phyloP scores from a whole-genome alignment of 53 echinoderm and acorn worm genomes.

The Paelopatides confundens region DNA sequence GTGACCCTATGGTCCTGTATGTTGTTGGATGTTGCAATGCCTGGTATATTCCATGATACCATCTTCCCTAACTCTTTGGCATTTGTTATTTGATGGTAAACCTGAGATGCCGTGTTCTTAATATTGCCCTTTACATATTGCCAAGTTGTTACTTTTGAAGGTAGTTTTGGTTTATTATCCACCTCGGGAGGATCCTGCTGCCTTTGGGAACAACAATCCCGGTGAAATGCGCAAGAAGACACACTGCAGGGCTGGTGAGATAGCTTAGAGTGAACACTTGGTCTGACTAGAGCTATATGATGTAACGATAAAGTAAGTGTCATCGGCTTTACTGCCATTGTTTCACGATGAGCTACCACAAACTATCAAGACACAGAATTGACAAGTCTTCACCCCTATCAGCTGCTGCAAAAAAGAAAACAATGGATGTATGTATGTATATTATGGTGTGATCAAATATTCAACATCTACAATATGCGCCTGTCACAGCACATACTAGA shows the following conservation, averaged over 20 bases:
- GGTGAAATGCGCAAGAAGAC: background rate
- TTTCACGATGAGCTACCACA: too few relatives aligned
- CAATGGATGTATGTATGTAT: too few relatives aligned
- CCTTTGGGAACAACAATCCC: background rate
- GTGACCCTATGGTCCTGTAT: background rate
- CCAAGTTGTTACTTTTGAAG: background rate
- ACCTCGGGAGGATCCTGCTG: background rate
- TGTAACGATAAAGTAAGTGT: background rate
- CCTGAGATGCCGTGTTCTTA: background rate
- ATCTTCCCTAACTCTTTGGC: slow-evolving; percentile 26
- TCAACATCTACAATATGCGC: too few relatives aligned
- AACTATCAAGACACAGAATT: too few relatives aligned
- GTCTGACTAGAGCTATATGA: background rate
- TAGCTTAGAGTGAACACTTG: background rate
- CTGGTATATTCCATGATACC: slow-evolving; percentile 11
- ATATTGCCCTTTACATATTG: background rate
- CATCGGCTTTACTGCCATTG: slow-evolving; percentile 12
- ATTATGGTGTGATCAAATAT: too few relatives aligned
- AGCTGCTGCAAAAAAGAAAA: too few relatives aligned
- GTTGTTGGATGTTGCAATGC: background rate
- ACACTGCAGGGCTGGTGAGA: background rate
- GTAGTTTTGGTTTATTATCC: background rate
- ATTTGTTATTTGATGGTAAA: slow-evolving; percentile 6
- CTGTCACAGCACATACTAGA: too few relatives aligned
- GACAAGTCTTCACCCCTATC: too few relatives aligned